Base-by-base conservation (phyloP, 1,140 invertebrate species). In the Propsilocerus akamusi region DNA sequence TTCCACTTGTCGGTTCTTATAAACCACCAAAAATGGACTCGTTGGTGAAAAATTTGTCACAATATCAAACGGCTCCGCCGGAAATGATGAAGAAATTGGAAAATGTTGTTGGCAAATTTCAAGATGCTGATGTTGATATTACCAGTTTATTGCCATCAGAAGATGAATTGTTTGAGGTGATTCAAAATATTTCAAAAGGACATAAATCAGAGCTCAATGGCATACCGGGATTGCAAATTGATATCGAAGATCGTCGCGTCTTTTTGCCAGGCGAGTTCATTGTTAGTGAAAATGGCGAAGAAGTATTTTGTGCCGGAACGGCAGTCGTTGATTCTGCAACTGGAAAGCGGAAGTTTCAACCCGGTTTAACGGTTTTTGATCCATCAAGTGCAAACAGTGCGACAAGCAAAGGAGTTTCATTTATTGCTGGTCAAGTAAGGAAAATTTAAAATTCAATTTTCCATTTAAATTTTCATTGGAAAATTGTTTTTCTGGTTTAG, bases 251-350 rank as follows among this genome's bases (percentile, higher is more conserved):
- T 52, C 73, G 73, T 12, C 73, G 77, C 53, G 73, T 72, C 56
- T 81, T 83, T 58, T 59, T 83, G 25, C 69, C 73, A 22, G 81
- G 81, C 2, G 78, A 81, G 68, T 75, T 77, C 48, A 63, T 83
- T n/a, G 70, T 76, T 28, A 82, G 80, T 0, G 75, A 78, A 47
- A 69, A 71, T 49, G 81, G 81, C 4, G 68, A 73, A 17, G 34
- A 41, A 47, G 60, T 80, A 25, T 86, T 84, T 60, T 71, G 84
- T 6, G 80, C 81, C 3, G 81, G 82, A 22, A 79, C 83, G 63
- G 80, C 80, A 7, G 63, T 84, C n/a, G 17, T 41, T 20, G 22
- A 41, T n/a, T 66, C 76, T 54, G 81, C 78, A 8, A 75, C 77
- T 32, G 64, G 72, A 51, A 80, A 79, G 12, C 65, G 71, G 23